Evolutionary conservation across 1,140 invertebrate genomes (phyloP), one percentile per base, ranked within the genome.

Genomic region (Potamilus streckersoni): DNA sequence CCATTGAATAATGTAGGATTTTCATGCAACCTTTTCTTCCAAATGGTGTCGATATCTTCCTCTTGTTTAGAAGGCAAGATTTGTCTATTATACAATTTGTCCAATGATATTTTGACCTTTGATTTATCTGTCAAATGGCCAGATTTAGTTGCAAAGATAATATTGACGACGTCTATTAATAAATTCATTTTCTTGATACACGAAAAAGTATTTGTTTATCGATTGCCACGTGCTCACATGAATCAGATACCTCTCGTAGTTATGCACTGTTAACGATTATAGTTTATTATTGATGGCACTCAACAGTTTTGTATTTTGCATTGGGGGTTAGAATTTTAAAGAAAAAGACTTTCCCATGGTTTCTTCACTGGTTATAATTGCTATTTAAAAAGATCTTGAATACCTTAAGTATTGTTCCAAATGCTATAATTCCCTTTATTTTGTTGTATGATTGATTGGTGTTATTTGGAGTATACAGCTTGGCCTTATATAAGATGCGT

Each of bases 1-100:
- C 83, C 88, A 83, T 91, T 91, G 69, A 84, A 91, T 12, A 91
- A 76, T 62, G 76, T 85, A 0, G 79, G 74, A 72, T 89, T 87
- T 57, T 81, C 69, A 19, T 71, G 27, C 0, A 80, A 23, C 64
- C 85, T 82, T 49, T 83, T 79, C 12, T 73, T 55, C 90, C 90
- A 90, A 19, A 84, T 81, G 16, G 67, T 69, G 38, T 88, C 82
- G 59, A 90, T 86, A 19, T 82, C 80, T 23, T 82, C 68, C 84
- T 94, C 85, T 13, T 71, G 68, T 59, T 78, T 64, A 17, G 57
- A n/a, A 15, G 79, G 79, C 20, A 81, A 57, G 2, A n/a, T 16
- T 59, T 80, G 76, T 71, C 85, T 70, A 65, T 85, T 87, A 60
- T 71, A 84, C 23, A 81, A 69, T 63, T 65, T 11, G 16, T 56